Conservation (phyloP, 2,888 invertebrate species). For the Sialis fuliginosa region DNA sequence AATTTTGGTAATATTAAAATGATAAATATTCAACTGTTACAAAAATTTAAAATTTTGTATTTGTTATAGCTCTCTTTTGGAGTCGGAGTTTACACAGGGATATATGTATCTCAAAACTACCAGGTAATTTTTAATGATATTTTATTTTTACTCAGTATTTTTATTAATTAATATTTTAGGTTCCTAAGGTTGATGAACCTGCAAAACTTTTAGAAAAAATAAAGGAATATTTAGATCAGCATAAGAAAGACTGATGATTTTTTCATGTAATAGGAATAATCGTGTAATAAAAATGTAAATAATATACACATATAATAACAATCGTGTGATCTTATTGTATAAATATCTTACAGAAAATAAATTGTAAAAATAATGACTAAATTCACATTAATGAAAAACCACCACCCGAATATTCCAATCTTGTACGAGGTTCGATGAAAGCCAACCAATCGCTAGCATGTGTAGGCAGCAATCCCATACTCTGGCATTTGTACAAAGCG, state of each 20-base stretch:
- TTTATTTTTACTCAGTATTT: neutral
- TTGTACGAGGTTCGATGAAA: constrained; percentile 79
- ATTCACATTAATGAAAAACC: constrained; percentile 45
- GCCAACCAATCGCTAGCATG: constrained; percentile 98
- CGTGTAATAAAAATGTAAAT: constrained; percentile 14
- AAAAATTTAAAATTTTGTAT: constrained; percentile 4
- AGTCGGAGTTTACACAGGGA: constrained; percentile 51
- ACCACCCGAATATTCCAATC: constrained; percentile 74
- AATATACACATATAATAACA: constrained; percentile 5
- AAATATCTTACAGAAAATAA: constrained; percentile 17
- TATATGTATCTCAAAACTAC: constrained; percentile 60
- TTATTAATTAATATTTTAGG: constrained; percentile 28
- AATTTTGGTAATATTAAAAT: neutral
- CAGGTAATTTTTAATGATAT: constrained; percentile 31
- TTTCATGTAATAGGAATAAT: constrained; percentile 13
- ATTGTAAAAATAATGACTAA: constrained; percentile 7
- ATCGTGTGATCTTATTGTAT: constrained; percentile 7
- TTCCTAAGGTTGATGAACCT: constrained; percentile 76
- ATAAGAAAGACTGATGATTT: constrained; percentile 31
- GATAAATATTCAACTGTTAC: constrained; percentile 2
- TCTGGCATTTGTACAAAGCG: constrained; percentile 93
- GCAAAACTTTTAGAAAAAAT: constrained; percentile 48
- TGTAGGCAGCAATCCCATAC: constrained; percentile 92
- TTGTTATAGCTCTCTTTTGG: constrained; percentile 44
- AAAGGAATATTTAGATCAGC: constrained; percentile 49